These are phyloP conservation scores for Uropsilus gracilis DNA, from an alignment of 2,113 vertebrate species.

Conservation along the genomic window DNA sequence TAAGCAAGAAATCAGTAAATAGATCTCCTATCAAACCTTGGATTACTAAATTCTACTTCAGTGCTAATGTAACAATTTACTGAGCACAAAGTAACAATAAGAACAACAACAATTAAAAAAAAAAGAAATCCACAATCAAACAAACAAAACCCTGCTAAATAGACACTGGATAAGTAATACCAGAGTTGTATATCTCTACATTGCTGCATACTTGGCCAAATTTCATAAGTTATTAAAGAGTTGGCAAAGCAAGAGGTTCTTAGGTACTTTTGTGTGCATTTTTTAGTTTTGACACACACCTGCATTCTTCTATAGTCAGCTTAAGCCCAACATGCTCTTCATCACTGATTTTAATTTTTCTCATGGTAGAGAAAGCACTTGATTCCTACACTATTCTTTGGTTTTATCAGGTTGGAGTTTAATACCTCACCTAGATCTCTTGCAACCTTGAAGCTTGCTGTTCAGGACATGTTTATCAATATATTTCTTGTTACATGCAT, in stretches of 20 bases:
- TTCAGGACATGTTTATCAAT: constrained; percentile 25
- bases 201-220: neutral
- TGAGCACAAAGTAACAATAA: neutral
- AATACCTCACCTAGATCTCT: constrained; percentile 13
- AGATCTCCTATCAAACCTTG: neutral
- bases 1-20: neutral
- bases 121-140: neutral
- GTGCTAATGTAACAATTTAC: neutral
- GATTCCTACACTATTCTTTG: neutral
- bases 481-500: neutral
- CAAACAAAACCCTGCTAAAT: neutral
- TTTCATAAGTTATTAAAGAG: constrained; percentile 5
- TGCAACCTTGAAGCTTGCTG: constrained; percentile 53
- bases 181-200: neutral
- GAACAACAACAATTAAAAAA: no score
- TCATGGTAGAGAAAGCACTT: constrained; percentile 45
- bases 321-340: neutral
- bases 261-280: neutral
- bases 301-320: neutral
- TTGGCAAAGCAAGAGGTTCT: neutral
- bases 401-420: constrained; percentile 50
- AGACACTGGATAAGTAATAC: neutral
- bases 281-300: neutral
- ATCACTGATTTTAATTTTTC: constrained; percentile 39
- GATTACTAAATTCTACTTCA: constrained; percentile 14